Base-by-base conservation (phyloP, 1,140 invertebrate species). In the Anagrus nilaparvatae region DNA sequence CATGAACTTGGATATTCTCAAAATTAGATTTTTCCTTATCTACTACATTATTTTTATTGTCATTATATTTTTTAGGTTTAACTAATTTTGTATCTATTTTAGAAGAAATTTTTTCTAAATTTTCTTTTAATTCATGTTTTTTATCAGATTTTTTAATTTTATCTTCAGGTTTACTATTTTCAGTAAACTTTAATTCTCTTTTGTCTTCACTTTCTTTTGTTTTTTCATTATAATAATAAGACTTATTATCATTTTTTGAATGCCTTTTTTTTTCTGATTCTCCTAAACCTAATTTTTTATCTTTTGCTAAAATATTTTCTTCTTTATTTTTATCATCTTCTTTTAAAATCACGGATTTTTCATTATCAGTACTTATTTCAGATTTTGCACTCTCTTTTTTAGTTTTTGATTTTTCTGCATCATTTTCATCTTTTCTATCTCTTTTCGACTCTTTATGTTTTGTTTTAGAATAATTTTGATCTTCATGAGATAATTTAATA, bases 401-500 rank as follows among this genome's bases (percentile, higher is more conserved):
- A 19, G 34, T 21, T 21, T 53, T 55, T 23, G 31, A 43, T n/a
- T 17, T 33, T 17, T 52, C 50, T 19, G 40, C 49, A n/a, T 54
- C 50, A 13, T 45, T 51, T 12, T 41, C 54, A 32, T 33, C 49
- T 32, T 29, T 35, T 23, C 40, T 50, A n/a, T 60, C 51, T 8
- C 50, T 49, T 28, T 49, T 59, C 19, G 49, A 57, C 12, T 55
- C 53, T 27, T 51, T 49, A 12, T 51, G 35, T 32, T 51, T 52
- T 40, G 17, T 48, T 33, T 47, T 48, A 9, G 43, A 46, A 3
- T 40, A 43, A 39, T 53, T 49, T 31, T 60, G 54, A 39, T 42
- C 50, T 33, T 61, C 48, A 13, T 49, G 45, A 14, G 52, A 31
- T 7, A 46, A 23, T 44, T 47, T 57, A 23, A 46, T 46, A 12